Percentiles rank a stretch among this genome's conserved stretches.
Conservation (phyloP, 2,888 invertebrate species). For the Ctenicera cuprea region DNA sequence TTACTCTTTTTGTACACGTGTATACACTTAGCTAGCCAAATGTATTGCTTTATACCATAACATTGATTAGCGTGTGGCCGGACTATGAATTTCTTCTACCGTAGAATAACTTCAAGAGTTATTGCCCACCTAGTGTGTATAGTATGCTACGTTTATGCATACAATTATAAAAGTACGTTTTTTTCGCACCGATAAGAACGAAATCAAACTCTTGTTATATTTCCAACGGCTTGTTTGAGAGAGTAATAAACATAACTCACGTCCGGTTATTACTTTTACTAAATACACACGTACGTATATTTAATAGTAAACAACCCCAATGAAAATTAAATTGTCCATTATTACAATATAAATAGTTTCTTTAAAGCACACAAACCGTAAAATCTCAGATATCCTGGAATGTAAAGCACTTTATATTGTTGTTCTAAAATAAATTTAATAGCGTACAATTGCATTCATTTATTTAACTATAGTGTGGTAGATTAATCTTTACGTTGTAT, state of each 20-base stretch:
- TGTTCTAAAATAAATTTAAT: background rate
- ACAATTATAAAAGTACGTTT: too few species aligned
- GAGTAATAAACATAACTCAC: background rate
- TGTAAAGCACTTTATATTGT: background rate
- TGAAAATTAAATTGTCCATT: conserved; percentile 5
- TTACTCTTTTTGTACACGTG: too few species aligned
- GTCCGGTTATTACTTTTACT: background rate
- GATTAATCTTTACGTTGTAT: conserved; percentile 34
- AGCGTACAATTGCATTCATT: background rate
- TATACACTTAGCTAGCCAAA: too few species aligned
- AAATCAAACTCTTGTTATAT: too few species aligned
- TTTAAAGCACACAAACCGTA: background rate
- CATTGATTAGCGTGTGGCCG: too few species aligned
- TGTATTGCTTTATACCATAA: too few species aligned
- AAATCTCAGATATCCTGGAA: conserved; percentile 1
- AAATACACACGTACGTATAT: background rate
- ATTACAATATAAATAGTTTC: background rate
- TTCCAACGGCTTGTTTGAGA: background rate
- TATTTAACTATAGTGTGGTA: conserved; percentile 20
- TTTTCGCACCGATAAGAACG: too few species aligned
- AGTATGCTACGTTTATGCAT: too few species aligned
- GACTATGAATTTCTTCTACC: too few species aligned
- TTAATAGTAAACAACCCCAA: background rate
- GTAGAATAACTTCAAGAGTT: too few species aligned
- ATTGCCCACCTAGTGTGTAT: too few species aligned